Conservation (phyloP, 2,888 invertebrate species). For the Agrotis segetum region DNA sequence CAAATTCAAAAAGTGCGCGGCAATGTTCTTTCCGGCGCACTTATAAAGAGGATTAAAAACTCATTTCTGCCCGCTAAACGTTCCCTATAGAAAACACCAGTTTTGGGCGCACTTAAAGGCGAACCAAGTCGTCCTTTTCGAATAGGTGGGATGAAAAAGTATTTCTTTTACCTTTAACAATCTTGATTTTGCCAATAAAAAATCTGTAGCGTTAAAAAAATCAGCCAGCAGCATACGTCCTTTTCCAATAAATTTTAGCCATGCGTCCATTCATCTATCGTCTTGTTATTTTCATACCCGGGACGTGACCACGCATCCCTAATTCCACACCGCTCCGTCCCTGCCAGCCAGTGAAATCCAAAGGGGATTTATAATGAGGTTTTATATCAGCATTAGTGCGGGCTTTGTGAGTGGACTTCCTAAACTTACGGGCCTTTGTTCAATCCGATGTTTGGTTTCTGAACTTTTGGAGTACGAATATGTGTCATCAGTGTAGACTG, state of each 20-base stretch:
- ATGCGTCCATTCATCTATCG: constrained; percentile 57
- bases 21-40: too few species aligned
- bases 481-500: too few species aligned
- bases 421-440: constrained; percentile 38
- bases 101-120: too few species aligned
- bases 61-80: too few species aligned
- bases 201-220: constrained; percentile 4
- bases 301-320: constrained; percentile 85
- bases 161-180: too few species aligned
- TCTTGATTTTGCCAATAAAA: too few species aligned
- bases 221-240: constrained; percentile 21
- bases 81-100: too few species aligned
- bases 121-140: too few species aligned
- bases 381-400: constrained; percentile 66
- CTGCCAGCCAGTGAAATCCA: constrained; percentile 49
- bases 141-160: too few species aligned
- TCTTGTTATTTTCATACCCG: constrained; percentile 79
- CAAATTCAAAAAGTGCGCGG: too few species aligned
- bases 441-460: constrained; percentile 24
- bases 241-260: constrained; percentile 63
- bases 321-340: constrained; percentile 65
- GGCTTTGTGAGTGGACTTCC: constrained; percentile 54
- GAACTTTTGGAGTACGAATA: too few species aligned
- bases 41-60: too few species aligned
- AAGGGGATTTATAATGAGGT: constrained; percentile 74